Percentiles rank a stretch among this genome's conserved stretches.
Conservation (phyloP, 2,113 vertebrate species). For the Chauna torquata region DNA sequence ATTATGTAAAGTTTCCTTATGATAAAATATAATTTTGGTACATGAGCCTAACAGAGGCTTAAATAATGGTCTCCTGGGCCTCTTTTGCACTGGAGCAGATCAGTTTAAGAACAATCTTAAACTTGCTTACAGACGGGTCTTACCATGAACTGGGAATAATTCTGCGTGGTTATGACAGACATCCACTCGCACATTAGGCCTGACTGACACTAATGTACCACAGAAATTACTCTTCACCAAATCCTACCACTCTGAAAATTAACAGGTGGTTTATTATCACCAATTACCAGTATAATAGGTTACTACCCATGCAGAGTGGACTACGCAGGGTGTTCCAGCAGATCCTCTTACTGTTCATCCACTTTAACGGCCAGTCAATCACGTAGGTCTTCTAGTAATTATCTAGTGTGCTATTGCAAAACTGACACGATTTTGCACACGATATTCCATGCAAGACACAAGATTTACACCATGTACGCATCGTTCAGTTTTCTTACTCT, state of each 20-base stretch:
- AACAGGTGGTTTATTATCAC: not conserved
- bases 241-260: not conserved
- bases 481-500: not conserved
- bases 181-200: not conserved
- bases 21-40: slow-evolving; percentile 46
- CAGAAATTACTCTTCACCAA: not conserved
- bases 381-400: fast-evolving
- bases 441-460: not conserved
- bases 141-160: slow-evolving; percentile 19
- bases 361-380: not conserved
- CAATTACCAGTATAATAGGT: not conserved
- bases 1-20: slow-evolving; percentile 45
- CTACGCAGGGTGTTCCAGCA: not conserved
- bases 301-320: fast-evolving
- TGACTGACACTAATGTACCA: not conserved
- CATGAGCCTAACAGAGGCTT: slow-evolving; percentile 17
- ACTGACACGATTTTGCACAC: fast-evolving
- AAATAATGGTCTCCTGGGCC: slow-evolving; percentile 37
- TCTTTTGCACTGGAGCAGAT: slow-evolving; percentile 30
- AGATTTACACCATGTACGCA: fast-evolving
- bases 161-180: not conserved
- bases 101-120: slow-evolving; percentile 14
- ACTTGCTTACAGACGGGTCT: slow-evolving; percentile 25
- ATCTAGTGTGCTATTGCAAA: not conserved
- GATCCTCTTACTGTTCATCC: not conserved